Percentiles rank a stretch among this genome's conserved stretches.
Evolutionary conservation across 64 coral and sea anemone genomes (phyloP).

Genomic region (Acropora tenuis): DNA sequence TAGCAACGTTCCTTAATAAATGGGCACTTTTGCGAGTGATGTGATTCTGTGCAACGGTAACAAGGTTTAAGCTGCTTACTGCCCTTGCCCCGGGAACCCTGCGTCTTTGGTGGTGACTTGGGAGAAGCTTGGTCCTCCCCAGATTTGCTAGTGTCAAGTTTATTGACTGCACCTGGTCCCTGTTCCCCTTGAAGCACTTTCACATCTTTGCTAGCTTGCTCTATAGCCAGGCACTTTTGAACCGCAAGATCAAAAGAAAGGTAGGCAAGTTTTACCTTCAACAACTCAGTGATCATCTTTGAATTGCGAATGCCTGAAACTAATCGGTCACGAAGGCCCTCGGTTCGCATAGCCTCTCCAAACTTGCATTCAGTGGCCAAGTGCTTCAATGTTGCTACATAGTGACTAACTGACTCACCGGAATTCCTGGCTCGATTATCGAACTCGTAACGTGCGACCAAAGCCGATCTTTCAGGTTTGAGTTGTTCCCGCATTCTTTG

Average conservation of each 20-base stretch:
- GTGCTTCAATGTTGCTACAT: slow-evolving; percentile 57
- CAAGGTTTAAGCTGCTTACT: neutral
- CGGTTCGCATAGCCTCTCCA: slow-evolving; percentile 39
- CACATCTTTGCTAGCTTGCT: neutral
- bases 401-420: slow-evolving; percentile 48
- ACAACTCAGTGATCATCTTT: no score
- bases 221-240: no score
- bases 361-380: slow-evolving; percentile 73
- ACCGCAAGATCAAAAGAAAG: no score
- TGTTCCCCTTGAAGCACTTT: no score
- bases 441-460: slow-evolving; percentile 60
- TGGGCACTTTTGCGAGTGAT: no score
- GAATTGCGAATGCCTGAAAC: neutral
- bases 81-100: neutral
- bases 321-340: neutral
- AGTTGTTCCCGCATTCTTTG: no score
- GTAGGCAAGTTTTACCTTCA: no score
- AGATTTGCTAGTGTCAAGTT: no score
- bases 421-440: slow-evolving; percentile 55
- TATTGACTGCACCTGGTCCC: no score
- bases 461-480: no score
- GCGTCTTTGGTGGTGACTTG: neutral
- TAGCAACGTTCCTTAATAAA: no score
- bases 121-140: no score
- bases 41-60: slow-evolving; percentile 5